Conservation (phyloP, 2,113 vertebrate species). For the Ondatra zibethicus region DNA sequence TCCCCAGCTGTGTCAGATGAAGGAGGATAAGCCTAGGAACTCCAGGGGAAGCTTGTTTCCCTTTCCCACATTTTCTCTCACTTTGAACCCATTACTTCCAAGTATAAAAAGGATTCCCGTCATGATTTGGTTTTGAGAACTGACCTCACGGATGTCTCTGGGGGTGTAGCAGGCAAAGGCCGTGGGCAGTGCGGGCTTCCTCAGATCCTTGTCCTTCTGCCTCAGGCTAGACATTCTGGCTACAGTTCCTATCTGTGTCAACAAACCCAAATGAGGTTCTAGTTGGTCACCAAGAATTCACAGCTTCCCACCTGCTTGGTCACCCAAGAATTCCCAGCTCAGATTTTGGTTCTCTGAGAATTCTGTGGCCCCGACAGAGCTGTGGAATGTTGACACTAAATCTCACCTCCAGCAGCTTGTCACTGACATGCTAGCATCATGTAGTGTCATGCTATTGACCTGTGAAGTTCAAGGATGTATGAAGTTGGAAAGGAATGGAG, state of each 20-base stretch:
- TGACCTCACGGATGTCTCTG: not conserved
- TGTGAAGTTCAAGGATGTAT: not conserved
- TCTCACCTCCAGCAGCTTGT: not conserved
- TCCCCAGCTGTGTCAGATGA: not conserved
- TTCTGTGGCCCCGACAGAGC: not conserved
- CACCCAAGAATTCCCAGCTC: not conserved
- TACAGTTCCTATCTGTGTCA: not conserved
- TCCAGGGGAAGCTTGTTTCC: not conserved
- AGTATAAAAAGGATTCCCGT: not conserved
- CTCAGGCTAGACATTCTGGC: not conserved
- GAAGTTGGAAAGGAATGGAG: not conserved
- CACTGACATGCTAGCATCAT: not conserved
- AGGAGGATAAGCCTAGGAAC: not conserved
- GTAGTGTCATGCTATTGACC: not conserved
- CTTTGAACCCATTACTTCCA: not conserved
- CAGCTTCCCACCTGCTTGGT: not conserved
- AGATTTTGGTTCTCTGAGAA: not conserved
- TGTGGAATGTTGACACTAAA: not conserved
- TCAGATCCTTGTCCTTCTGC: not conserved
- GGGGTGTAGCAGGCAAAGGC: not conserved
- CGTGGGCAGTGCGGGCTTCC: not conserved
- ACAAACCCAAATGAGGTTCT: not conserved
- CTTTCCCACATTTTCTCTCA: not conserved
- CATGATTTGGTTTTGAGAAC: constrained; percentile 11
- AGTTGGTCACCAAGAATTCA: not conserved